A percentile compares a stretch with the other conserved stretches of the same genome.
These are phyloP conservation scores for Micromussa lordhowensis DNA, from an alignment of 92 coral and sea anemone genomes.

Conservation along the genomic window DNA sequence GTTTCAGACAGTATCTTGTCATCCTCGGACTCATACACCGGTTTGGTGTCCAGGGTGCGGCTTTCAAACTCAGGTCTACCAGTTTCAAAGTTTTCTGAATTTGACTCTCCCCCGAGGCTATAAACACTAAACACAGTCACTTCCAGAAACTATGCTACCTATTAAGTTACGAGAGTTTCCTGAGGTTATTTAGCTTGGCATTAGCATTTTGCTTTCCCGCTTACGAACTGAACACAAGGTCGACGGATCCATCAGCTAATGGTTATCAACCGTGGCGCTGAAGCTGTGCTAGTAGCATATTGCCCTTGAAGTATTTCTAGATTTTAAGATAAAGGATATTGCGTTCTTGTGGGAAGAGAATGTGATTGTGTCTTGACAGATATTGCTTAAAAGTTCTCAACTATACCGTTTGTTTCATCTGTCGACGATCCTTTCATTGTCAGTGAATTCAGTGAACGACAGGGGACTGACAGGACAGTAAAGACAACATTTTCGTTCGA, in stretches of 20 bases:
- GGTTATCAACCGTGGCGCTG: not conserved
- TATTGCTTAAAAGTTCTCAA: slow-evolving; percentile 14
- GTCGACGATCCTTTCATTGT: not conserved
- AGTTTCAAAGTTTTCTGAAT: not conserved
- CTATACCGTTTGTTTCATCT: not conserved
- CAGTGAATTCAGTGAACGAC: not conserved
- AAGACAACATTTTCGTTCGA: not conserved
- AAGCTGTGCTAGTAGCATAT: not conserved
- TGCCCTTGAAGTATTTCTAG: not conserved
- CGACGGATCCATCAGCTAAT: not conserved
- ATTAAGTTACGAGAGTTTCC: not conserved
- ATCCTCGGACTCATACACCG: not conserved
- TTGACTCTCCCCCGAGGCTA: slow-evolving; percentile 3
- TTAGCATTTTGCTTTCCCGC: not conserved
- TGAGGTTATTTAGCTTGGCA: not conserved
- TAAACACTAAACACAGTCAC: not conserved
- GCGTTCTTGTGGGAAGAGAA: slow-evolving; percentile 1
- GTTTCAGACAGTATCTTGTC: not conserved
- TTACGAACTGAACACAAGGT: not conserved
- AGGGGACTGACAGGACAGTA: not conserved
- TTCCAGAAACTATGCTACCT: not conserved
- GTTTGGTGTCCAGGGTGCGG: slow-evolving; percentile 3
- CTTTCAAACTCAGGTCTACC: not conserved
- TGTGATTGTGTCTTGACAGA: not conserved
- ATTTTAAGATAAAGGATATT: slow-evolving; percentile 4